These are phyloP conservation scores for Drosophila ohnishii DNA, from an alignment of 1,140 invertebrate species.

Conservation along the genomic window DNA sequence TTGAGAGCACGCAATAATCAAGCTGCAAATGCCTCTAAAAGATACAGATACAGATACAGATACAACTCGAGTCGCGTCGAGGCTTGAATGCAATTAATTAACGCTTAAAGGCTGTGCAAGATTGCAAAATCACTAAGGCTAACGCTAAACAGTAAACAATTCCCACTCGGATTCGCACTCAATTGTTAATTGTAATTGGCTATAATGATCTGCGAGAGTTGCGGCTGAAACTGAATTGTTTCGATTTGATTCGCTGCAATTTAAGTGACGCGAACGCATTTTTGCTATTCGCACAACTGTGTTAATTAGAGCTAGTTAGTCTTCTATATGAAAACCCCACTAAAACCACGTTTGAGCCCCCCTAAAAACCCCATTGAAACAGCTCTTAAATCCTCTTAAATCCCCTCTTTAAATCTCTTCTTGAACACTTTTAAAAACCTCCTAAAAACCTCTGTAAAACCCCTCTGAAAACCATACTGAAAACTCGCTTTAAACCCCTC, in stretches of 20 bases:
- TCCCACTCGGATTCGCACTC: conserved; percentile 49
- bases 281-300: conserved; percentile 67
- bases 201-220: conserved; percentile 63
- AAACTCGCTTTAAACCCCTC: no score
- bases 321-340: background rate
- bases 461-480: no score
- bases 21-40: conserved; percentile 31
- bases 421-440: no score
- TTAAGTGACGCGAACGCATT: conserved; percentile 60
- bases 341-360: no score
- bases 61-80: background rate
- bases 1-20: conserved; percentile 70
- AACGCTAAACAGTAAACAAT: conserved; percentile 46
- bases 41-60: conserved; percentile 26
- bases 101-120: conserved; percentile 42
- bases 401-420: no score
- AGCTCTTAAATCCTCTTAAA: no score
- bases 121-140: conserved; percentile 49
- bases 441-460: no score
- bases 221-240: conserved; percentile 14
- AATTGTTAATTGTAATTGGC: conserved; percentile 69
- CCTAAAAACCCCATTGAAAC: no score
- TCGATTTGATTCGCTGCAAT: conserved; percentile 58
- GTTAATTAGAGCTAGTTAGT: conserved; percentile 51
- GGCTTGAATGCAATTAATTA: conserved; percentile 68